Evolutionary conservation across 2,797 vertebrate genomes (phyloP), one percentile per base, ranked within the genome.

Genomic region (Chelon labrosus): DNA sequence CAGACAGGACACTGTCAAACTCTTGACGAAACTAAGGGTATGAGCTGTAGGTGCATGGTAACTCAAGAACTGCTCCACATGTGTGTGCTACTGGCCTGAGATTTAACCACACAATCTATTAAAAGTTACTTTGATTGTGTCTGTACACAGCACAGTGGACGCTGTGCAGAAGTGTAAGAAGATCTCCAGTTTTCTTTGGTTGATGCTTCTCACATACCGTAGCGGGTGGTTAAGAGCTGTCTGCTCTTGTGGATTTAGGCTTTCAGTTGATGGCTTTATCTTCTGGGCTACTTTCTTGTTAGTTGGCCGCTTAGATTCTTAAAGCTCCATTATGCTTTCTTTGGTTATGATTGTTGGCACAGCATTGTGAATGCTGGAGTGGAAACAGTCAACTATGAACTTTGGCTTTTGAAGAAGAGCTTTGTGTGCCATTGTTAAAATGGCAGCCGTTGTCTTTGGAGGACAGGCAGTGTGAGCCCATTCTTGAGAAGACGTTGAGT

Each of bases 341-440:
- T 37, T 37, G 4, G 37, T 37, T 37, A 37, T 37, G 37, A 5
- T 4, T 9, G 9, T 37, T 37, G 37, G 37, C 37, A 9, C 4
- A 9, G 37, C 4, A 37, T 9, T 37, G 37, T 37, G 37, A 37
- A 37, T 37, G 9, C 4, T 37, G 37, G 4, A 5, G 37, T 37
- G 37, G 37, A 37, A 37, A 37, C 65, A 79, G 53, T 84, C 63
- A n/a, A n/a, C n/a, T n/a, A n/a, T n/a, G n/a, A n/a, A n/a, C n/a
- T n/a, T n/a, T n/a, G n/a, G n/a, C n/a, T 82, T 65, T 80, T 85
- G 86, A 69, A 84, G 53, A 58, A 82, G 53, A 73, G 31, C 73
- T 80, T 76, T 79, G 10, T 82, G 70, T 39, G 73, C 73, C 67
- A 82, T 73, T 73, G 58, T 75, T 56, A 67, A 70, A 73, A 84